Percentiles rank a stretch among this genome's conserved stretches.
Conservation (phyloP, 2,113 vertebrate genomes). For the Axis porcinus region DNA sequence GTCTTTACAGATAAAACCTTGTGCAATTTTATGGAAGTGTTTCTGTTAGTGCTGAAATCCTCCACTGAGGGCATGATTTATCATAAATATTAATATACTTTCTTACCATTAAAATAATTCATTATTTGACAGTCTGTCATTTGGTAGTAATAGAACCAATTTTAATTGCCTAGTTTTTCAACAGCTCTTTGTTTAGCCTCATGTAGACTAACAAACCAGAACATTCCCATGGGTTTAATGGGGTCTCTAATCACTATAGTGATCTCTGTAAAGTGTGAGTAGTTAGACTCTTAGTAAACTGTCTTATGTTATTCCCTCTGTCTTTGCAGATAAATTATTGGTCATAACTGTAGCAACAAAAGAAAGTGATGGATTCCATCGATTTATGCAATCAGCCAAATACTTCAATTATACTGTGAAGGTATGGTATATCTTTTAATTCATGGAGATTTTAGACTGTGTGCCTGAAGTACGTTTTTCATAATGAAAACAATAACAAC, state of each 20-base stretch:
- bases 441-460: not conserved
- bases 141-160: not conserved
- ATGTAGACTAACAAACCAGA: not conserved
- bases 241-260: not conserved
- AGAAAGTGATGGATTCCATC: conserved; percentile 93
- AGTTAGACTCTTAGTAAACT: not conserved
- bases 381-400: conserved; percentile 93
- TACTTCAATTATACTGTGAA: conserved; percentile 97
- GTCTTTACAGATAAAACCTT: not conserved
- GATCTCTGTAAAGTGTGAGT: not conserved
- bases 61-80: not conserved
- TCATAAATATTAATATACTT: not conserved
- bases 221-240: not conserved
- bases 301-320: not conserved
- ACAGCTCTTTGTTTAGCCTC: not conserved
- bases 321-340: conserved; percentile 91
- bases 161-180: not conserved
- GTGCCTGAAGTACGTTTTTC: not conserved
- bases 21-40: not conserved
- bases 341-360: conserved; percentile 93
- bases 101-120: not conserved
- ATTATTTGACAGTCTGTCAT: not conserved
- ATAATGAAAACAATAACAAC: not conserved
- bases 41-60: not conserved
- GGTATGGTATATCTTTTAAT: conserved; percentile 79